These are phyloP conservation scores for Bufo bufo DNA, from an alignment of 2,113 vertebrate species.

Conservation along the genomic window DNA sequence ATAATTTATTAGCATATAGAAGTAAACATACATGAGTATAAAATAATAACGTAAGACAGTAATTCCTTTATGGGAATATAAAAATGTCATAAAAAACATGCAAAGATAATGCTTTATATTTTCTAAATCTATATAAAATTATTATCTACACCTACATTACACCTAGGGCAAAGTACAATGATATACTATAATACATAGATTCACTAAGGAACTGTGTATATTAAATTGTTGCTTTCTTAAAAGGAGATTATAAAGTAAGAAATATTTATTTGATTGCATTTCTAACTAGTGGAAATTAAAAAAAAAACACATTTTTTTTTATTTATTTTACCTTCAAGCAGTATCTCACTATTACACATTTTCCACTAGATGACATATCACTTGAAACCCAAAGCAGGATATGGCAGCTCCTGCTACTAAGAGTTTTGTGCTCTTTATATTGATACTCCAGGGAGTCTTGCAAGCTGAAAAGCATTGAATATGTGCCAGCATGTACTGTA, in stretches of 20 bases:
- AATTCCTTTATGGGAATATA: too few species aligned
- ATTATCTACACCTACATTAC: too few species aligned
- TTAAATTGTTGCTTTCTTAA: neutral
- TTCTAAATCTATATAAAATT: too few species aligned
- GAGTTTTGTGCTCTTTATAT: constrained; percentile 50
- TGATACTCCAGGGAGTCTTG: constrained; percentile 51
- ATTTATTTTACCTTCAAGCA: neutral
- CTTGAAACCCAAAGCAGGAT: neutral
- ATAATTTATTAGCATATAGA: too few species aligned
- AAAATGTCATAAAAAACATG: too few species aligned
- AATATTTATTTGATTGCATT: neutral
- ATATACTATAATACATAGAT: too few species aligned
- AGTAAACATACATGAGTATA: too few species aligned
- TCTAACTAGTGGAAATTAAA: constrained; percentile 30
- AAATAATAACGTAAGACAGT: too few species aligned
- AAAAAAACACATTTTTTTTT: constrained; percentile 28
- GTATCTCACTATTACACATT: rapidly evolving
- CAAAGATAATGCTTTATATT: too few species aligned
- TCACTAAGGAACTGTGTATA: too few species aligned
- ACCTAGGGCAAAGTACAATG: too few species aligned
- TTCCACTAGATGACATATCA: rapidly evolving
- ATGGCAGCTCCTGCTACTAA: constrained; percentile 25
- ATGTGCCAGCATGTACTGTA: constrained; percentile 55
- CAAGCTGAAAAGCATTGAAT: constrained; percentile 62
- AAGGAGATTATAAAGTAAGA: neutral